Conservation (phyloP, 2,113 vertebrate species). For the Cryptomyrus ogoouensis region DNA sequence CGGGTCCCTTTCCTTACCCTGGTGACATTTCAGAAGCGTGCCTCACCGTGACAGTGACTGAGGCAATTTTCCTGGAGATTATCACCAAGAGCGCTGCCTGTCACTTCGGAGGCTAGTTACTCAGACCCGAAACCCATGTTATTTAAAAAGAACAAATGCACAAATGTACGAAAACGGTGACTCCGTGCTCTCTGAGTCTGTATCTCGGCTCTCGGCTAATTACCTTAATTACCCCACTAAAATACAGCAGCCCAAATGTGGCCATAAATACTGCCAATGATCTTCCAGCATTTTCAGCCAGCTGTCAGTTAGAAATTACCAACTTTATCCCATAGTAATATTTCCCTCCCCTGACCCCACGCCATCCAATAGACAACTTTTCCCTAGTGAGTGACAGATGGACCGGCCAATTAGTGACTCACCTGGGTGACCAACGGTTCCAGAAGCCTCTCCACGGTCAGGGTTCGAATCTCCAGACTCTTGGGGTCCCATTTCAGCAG, state of each 20-base stretch:
- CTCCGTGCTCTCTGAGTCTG: not conserved
- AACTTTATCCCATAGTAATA: not conserved
- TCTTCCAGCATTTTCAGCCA: not conserved
- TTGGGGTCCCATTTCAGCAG: constrained; percentile 75
- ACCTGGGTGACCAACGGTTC: constrained; percentile 75
- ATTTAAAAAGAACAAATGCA: not conserved
- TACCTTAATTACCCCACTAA: not conserved
- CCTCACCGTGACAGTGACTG: not conserved
- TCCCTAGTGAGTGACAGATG: not conserved
- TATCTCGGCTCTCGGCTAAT: not conserved
- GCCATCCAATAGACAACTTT: not conserved
- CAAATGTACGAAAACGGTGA: not conserved
- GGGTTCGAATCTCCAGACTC: constrained; percentile 71
- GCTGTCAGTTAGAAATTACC: not conserved
- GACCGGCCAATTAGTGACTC: constrained; percentile 14
- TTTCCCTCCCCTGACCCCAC: not conserved
- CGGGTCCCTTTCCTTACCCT: not conserved
- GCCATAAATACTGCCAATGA: not conserved
- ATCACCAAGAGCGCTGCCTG: not conserved
- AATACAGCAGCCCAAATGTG: not conserved
- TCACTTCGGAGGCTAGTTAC: not conserved
- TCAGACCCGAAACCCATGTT: not conserved
- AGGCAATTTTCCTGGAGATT: not conserved
- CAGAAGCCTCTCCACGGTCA: constrained; percentile 71
- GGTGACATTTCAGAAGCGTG: not conserved